Percentiles rank a stretch among this genome's conserved stretches.
phyloP scores from a whole-genome alignment of 2,888 invertebrate genomes.

The Lottia scabra region DNA sequence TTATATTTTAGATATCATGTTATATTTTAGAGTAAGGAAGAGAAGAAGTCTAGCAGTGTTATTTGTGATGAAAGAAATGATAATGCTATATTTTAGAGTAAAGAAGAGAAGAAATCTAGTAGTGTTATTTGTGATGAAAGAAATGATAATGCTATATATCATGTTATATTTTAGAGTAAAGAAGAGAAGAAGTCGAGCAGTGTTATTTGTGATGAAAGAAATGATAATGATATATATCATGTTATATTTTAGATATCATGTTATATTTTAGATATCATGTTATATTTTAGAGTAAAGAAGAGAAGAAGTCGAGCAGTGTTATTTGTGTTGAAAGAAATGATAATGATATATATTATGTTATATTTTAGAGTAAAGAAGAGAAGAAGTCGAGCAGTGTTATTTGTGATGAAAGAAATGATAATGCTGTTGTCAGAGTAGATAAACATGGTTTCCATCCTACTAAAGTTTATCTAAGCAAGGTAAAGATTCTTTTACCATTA shows the following conservation, averaged over 20 bases:
- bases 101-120: no score
- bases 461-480: constrained; percentile 61
- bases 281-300: constrained; percentile 31
- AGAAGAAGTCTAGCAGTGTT: no score
- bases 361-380: constrained; percentile 31
- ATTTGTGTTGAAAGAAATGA: constrained; percentile 66
- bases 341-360: constrained; percentile 40
- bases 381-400: constrained; percentile 61
- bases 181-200: no score
- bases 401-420: constrained; percentile 65
- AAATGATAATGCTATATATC: no score
- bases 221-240: constrained; percentile 60
- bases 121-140: no score
- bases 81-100: no score
- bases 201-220: no score
- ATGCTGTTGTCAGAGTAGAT: constrained; percentile 60
- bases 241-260: constrained; percentile 29
- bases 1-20: no score
- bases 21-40: no score
- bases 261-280: constrained; percentile 28
- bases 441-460: constrained; percentile 66
- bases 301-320: constrained; percentile 56
- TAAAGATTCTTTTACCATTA: constrained; percentile 20
- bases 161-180: no score
- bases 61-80: no score